Evolutionary conservation across 2,797 vertebrate genomes (phyloP), one percentile per base, ranked within the genome.

Genomic region (Glossophaga mutica): DNA sequence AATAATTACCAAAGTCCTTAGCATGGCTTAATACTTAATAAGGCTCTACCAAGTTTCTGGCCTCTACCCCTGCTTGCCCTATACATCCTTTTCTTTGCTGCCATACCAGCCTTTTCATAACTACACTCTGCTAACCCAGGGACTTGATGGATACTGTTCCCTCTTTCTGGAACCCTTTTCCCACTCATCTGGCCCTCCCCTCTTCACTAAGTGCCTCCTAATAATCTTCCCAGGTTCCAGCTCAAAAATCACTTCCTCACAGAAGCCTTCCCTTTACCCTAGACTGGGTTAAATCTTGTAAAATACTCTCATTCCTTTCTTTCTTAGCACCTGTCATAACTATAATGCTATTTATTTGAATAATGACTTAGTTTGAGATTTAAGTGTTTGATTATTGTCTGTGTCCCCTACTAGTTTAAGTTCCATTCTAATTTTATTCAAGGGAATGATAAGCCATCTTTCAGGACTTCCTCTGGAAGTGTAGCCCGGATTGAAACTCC

Each of bases 361-460:
- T 48, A 59, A 42, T 91, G 67, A 68, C 68, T 70, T 68, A 70
- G 74, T 76, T 86, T 86, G 50, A 48, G 21, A 70, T 94, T 55
- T 57, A 29, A 3, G 50, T 87, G 5, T 84, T 93, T 90, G 52
- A 84, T 73, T 86, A 71, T 86, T 86, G 34, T 70, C 46, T 87
- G 57, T 84, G 48, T 87, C 22, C 3, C 70, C 15, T 34, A 77
- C 52, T 52, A 84, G 24, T 76, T 42, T 76, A 70, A 93, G 34
- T 89, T 94, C 57, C 70, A 87, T 19, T 83, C 77, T 94, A 68
- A 52, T 91, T 81, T 93, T 87, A 89, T 67, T 18, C 83, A 76
- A 78, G 65, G 44, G 77, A 90, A 55, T 71, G 59, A 81, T 39
- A 59, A 50, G 55, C 52, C 82, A 74, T 46, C 86, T 90, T 11